A percentile compares a stretch with the other conserved stretches of the same genome.
Conservation (phyloP, 2,113 vertebrate species). For the Triplophysa rosa region DNA sequence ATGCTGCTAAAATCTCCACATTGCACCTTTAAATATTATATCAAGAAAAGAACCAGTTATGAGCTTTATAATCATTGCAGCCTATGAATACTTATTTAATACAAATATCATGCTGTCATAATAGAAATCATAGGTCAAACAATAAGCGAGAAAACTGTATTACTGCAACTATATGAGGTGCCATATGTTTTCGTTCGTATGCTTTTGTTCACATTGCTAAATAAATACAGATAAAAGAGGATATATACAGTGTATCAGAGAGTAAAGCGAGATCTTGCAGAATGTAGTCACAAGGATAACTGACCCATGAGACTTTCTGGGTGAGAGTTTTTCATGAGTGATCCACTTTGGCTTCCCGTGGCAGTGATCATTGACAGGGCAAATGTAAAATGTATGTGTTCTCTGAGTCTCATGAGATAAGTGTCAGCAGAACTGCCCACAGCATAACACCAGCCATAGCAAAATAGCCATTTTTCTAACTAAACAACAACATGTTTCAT, state of each 20-base stretch:
- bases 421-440: constrained; percentile 1
- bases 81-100: no score
- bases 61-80: no score
- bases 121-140: neutral
- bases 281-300: constrained; percentile 15
- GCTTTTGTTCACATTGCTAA: neutral
- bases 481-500: no score
- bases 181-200: neutral
- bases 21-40: no score
- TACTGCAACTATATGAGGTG: no score
- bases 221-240: neutral
- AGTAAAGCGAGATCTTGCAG: neutral
- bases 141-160: no score
- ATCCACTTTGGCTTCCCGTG: constrained; percentile 9
- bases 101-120: neutral
- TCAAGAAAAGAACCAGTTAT: no score
- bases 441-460: neutral
- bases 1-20: no score
- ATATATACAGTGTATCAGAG: neutral
- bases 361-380: constrained; percentile 26
- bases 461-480: no score
- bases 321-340: no score
- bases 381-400: constrained; percentile 47
- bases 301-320: no score
- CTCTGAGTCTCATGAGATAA: constrained; percentile 28